A percentile compares a stretch with the other conserved stretches of the same genome.
phyloP scores from a whole-genome alignment of 2,888 invertebrate genomes.

The Chrysodeixis includens region DNA sequence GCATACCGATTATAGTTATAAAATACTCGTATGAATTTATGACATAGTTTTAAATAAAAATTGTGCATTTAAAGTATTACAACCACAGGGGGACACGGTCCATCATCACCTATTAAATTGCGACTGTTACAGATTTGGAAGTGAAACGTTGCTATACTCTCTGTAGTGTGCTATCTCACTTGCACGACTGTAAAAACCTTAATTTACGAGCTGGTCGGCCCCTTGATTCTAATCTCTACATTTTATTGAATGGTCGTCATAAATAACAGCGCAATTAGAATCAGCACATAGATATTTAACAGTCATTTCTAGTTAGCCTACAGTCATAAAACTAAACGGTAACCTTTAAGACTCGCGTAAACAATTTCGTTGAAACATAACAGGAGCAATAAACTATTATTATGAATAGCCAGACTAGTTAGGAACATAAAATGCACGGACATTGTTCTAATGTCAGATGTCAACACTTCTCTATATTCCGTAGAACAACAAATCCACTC shows the following conservation, averaged over 20 bases:
- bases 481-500: constrained; percentile 35
- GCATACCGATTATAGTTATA: not conserved
- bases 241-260: too few species aligned
- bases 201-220: too few species aligned
- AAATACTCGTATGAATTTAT: not conserved
- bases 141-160: too few species aligned
- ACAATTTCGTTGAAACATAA: not conserved
- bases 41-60: too few species aligned
- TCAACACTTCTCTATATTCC: constrained; percentile 32
- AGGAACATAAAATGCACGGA: constrained; percentile 1
- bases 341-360: not conserved
- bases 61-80: too few species aligned
- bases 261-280: not conserved
- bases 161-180: too few species aligned
- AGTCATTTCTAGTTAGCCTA: not conserved
- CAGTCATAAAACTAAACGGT: not conserved
- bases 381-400: not conserved
- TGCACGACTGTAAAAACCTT: too few species aligned
- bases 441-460: constrained; percentile 36
- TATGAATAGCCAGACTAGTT: not conserved
- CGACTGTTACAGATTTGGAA: too few species aligned
- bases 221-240: too few species aligned
- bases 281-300: not conserved
- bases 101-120: too few species aligned
- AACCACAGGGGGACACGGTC: too few species aligned